Evolutionary conservation across 1,140 invertebrate genomes (phyloP), one percentile per base, ranked within the genome.

Genomic region (Drosophila asahinai): DNA sequence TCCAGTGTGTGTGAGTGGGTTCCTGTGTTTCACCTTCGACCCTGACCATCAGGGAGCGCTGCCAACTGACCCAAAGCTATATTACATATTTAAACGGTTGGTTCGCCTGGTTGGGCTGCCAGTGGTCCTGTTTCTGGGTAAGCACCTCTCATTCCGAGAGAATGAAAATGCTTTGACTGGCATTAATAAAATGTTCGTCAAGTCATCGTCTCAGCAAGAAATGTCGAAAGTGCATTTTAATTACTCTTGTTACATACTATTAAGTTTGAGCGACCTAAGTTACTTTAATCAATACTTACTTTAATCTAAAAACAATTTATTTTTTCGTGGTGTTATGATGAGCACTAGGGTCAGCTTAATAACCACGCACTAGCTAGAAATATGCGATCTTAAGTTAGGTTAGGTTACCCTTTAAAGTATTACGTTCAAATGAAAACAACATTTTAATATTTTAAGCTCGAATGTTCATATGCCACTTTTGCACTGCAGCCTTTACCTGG

Each of bases 21-120:
- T 73, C 55, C 71, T 64, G 71, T 55, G 77, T 57, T 74, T 74
- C 77, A 80, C 77, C 75, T 78, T 78, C 47, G 74, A 54, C 42
- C 55, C 62, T 25, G 57, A 61, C 51, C 49, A 62, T 22, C 33
- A 38, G 43, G 55, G 55, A 77, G 43, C 57, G 22, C 36, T 40
- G 65, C 43, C 72, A 76, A 49, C 75, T 77, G 74, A 77, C 75
- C 75, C 74, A 51, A 17, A 57, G 57, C 57, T 42, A 59, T 36
- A 78, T 78, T 78, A 78, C 75, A 78, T 58, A 78, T 78, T 78
- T 78, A 78, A 78, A 70, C 75, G 75, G 75, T 70, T 77, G 38
- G 36, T 64, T 57, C 36, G 49, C 33, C 17, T 19, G 40, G 17
- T 5, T 57, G 64, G 47, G 15, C 19, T 40, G 55, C 36, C 15